These are phyloP conservation scores for Eristalis pertinax DNA, from an alignment of 2,888 invertebrate species.

Conservation along the genomic window DNA sequence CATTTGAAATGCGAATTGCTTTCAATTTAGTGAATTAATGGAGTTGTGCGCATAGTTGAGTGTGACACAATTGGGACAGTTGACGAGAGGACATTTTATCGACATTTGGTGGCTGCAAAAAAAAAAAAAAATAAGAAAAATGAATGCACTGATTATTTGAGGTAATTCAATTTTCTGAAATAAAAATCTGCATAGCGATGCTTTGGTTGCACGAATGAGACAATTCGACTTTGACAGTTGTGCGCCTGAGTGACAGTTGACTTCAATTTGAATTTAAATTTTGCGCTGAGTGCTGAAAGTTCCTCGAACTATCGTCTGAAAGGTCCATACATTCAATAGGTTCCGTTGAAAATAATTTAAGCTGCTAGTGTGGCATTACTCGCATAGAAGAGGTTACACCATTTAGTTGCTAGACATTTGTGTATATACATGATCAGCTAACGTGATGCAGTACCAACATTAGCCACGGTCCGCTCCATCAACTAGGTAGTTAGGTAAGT, in stretches of 20 bases:
- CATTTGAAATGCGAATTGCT: slow-evolving; percentile 66
- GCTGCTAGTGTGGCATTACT: too few relatives aligned
- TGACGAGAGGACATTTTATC: slow-evolving; percentile 5
- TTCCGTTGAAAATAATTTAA: too few relatives aligned
- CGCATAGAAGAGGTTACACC: too few relatives aligned
- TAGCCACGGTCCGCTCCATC: too few relatives aligned
- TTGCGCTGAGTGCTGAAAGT: too few relatives aligned
- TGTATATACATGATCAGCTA: too few relatives aligned
- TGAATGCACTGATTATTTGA: slow-evolving; percentile 8
- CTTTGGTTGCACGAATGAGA: background rate
- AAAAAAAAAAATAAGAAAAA: background rate
- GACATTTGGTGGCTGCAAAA: slow-evolving; percentile 7
- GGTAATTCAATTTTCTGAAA: slow-evolving; percentile 31
- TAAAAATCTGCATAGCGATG: slow-evolving; percentile 22
- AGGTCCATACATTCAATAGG: too few relatives aligned
- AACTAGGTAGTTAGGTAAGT: too few relatives aligned
- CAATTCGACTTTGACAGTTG: slow-evolving; percentile 10
- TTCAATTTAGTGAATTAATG: slow-evolving; percentile 63
- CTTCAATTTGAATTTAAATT: background rate
- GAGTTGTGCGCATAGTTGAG: slow-evolving; percentile 21
- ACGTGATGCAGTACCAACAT: too few relatives aligned
- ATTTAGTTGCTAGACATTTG: too few relatives aligned
- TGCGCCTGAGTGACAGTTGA: background rate
- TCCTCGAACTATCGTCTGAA: too few relatives aligned
- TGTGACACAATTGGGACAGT: background rate